Evolutionary conservation across 2,797 vertebrate genomes (phyloP).

Genomic region (Leptatherina wallacei): DNA sequence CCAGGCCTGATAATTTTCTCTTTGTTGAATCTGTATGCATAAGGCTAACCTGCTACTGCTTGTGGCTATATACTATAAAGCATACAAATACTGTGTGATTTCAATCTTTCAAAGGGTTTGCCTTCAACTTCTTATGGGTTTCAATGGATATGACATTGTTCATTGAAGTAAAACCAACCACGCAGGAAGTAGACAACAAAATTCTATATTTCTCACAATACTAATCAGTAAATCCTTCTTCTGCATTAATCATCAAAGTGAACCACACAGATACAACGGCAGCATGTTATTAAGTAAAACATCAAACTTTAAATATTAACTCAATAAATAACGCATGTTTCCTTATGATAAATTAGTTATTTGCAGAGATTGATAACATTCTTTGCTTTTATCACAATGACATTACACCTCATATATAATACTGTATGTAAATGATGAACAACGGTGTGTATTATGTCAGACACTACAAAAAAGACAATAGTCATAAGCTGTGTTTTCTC

Average conservation of each 20-base stretch:
- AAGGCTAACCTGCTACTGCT: background rate
- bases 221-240: background rate
- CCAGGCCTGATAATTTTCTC: background rate
- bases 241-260: background rate
- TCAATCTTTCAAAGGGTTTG: background rate
- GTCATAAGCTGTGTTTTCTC: constrained; percentile 51
- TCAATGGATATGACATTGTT: background rate
- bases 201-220: background rate
- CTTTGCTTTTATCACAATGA: constrained; percentile 8
- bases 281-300: constrained; percentile 13
- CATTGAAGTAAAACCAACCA: background rate
- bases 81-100: background rate
- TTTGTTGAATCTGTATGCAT: background rate
- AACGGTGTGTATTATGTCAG: constrained; percentile 19
- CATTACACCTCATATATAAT: background rate
- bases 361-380: background rate
- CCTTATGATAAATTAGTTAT: constrained; percentile 10
- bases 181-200: background rate
- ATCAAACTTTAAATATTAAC: constrained; percentile 6
- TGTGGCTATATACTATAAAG: background rate
- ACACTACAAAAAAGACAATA: constrained; percentile 11
- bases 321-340: background rate
- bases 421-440: background rate
- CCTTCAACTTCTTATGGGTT: background rate
- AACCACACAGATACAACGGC: background rate